Conservation (phyloP, 2,113 vertebrate species). For the Megalops atlanticus region DNA sequence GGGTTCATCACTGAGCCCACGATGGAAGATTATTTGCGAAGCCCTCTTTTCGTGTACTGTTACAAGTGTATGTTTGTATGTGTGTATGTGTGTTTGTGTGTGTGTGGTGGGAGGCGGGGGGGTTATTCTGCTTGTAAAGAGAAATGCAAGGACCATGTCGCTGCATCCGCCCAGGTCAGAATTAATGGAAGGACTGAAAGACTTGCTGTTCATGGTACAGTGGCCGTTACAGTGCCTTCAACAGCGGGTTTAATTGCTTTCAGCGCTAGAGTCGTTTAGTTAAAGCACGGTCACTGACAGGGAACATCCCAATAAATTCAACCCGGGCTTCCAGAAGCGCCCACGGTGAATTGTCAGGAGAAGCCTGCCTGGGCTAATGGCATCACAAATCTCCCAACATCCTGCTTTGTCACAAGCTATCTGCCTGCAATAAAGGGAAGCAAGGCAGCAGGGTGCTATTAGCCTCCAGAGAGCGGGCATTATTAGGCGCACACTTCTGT, state of each 20-base stretch:
- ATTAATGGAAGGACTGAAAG: constrained; percentile 21
- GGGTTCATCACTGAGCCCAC: constrained; percentile 8
- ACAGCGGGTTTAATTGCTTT: constrained; percentile 37
- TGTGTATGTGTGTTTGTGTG: background rate
- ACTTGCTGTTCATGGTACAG: constrained; percentile 26
- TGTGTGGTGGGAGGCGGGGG: background rate
- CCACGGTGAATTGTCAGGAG: background rate
- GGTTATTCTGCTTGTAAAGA: constrained; percentile 8
- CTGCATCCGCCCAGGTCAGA: constrained; percentile 17
- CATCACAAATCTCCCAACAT: constrained; percentile 31
- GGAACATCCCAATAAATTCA: constrained; percentile 38
- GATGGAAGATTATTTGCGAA: background rate
- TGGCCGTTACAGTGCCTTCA: background rate
- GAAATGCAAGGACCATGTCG: background rate
- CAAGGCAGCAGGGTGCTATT: background rate
- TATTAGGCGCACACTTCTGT: background rate
- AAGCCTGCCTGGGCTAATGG: background rate
- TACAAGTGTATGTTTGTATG: background rate
- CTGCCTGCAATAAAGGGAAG: constrained; percentile 12
- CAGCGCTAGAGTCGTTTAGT: constrained; percentile 22
- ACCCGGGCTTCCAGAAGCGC: background rate
- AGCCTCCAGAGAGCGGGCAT: background rate
- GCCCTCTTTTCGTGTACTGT: constrained; percentile 6
- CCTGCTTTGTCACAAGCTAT: background rate
- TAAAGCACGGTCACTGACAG: constrained; percentile 33